Base-by-base conservation (phyloP, 2,113 vertebrate genomes). In the Mirounga angustirostris region DNA sequence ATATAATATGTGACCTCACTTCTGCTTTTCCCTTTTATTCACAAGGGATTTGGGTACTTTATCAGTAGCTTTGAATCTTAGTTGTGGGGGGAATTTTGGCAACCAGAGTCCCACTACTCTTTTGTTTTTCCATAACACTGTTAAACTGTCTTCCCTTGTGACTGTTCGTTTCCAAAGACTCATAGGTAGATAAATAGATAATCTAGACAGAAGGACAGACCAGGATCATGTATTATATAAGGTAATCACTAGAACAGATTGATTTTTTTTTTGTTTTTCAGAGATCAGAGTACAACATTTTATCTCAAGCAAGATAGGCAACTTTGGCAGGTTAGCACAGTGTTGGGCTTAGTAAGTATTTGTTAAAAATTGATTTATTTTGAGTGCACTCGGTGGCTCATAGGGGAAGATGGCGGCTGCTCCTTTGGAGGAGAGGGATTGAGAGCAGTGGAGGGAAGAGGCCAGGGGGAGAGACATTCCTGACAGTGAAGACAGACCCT, bases 361-460 rank as follows among this genome's bases (percentile, higher is more conserved):
- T 79, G 56, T 76, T 95, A 93, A 89, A 87, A 91, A 50, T 85
- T 63, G 50, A 80, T 46, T 46, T 46, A 46, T 46, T 46, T 46
- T 46, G 46, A 46, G 96, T 95, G 97, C 96, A 97, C 71, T 96
- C 40, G 58, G 97, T 85, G 80, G 94, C 40, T 96, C 96, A 2
- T 18, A 11, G 88, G 85, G 96, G 96, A 97, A 98, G 92, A 98
- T 98, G 98, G 97, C 95, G 95, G 81, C 92, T 59, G 71, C 46
- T 80, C 28, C 59, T 93, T 61, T 92, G 89, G 94, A 92, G 91
- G 81, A 89, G 90, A 71, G 97, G 89, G 65, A 58, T 79, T 96
- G 95, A 92, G 74, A 89, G 74, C 46, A 71, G 86, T 22, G 80
- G 81, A 74, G 67, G 91, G 69, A 52, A 59, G 30, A 61, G n/a